Conservation (phyloP, 2,797 vertebrate genomes). For the Fratercula arctica region DNA sequence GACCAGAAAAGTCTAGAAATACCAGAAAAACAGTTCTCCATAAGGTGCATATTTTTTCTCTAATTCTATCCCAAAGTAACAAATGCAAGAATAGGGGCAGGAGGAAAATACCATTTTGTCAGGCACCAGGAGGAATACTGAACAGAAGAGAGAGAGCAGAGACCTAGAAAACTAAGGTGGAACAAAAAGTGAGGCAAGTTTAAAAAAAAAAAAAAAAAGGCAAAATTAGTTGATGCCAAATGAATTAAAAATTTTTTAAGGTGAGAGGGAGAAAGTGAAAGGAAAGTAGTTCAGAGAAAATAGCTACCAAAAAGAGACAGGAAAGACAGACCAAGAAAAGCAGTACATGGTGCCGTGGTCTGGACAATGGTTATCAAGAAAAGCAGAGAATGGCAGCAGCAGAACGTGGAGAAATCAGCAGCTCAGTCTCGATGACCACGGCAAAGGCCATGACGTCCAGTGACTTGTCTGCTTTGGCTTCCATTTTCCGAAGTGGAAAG, state of each 20-base stretch:
- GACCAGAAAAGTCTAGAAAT: not conserved
- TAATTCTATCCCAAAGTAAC: not conserved
- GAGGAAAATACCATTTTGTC: not conserved
- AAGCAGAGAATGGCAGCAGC: not conserved
- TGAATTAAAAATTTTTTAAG: not conserved
- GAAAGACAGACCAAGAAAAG: not conserved
- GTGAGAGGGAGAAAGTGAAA: not conserved
- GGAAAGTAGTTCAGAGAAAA: not conserved
- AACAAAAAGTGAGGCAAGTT: not conserved
- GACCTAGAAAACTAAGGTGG: not conserved
- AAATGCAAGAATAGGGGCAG: not conserved
- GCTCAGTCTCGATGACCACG: rapidly evolving
- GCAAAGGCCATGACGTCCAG: not conserved
- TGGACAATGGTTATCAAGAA: not conserved
- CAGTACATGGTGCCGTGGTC: too few relatives aligned
- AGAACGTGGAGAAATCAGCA: not conserved
- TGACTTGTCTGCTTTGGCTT: not conserved
- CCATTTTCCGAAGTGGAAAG: not conserved
- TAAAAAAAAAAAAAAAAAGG: not conserved
- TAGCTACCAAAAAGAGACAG: not conserved
- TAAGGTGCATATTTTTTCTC: not conserved
- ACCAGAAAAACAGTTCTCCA: not conserved
- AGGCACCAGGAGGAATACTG: not conserved
- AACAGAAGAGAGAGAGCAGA: not conserved
- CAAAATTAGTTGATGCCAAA: not conserved